Percentiles rank a stretch among this genome's conserved stretches.
Conservation (phyloP, 2,113 vertebrate genomes). For the Eulemur macaco region DNA sequence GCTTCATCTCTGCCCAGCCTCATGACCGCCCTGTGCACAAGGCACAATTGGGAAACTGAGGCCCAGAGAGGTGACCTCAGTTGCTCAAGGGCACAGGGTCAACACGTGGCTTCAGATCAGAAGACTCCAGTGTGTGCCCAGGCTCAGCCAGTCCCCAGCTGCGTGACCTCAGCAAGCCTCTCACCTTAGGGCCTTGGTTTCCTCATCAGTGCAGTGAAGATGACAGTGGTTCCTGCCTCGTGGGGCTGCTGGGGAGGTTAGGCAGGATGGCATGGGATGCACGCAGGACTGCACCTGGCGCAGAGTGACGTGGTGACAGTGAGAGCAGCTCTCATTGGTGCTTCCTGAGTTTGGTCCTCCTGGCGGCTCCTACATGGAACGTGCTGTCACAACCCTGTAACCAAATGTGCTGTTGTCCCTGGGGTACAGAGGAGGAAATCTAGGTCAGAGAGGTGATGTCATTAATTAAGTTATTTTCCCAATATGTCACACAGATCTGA, state of each 20-base stretch:
- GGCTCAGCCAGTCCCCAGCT: not conserved
- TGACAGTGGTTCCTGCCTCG: fast-evolving
- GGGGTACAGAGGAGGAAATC: fast-evolving
- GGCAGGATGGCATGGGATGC: not conserved
- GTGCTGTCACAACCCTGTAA: fast-evolving
- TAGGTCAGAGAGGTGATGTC: not conserved
- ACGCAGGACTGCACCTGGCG: fast-evolving
- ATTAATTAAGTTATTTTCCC: not conserved
- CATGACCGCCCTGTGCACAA: fast-evolving
- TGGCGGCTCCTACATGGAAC: fast-evolving
- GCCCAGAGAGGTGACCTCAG: not conserved
- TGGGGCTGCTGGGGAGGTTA: fast-evolving
- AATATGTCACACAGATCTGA: not conserved
- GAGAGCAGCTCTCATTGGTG: fast-evolving
- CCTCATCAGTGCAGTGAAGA: not conserved
- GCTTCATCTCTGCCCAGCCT: not conserved
- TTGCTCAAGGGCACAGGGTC: not conserved
- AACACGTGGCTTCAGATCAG: not conserved
- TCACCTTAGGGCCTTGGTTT: not conserved
- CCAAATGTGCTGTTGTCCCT: fast-evolving
- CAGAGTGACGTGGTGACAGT: fast-evolving
- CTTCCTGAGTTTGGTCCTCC: fast-evolving
- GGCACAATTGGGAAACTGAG: not conserved
- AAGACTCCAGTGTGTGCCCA: no score
- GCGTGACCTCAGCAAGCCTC: fast-evolving